Evolutionary conservation across 1,140 invertebrate species (phyloP).

Genomic region (Thereuonema tuberculata): DNA sequence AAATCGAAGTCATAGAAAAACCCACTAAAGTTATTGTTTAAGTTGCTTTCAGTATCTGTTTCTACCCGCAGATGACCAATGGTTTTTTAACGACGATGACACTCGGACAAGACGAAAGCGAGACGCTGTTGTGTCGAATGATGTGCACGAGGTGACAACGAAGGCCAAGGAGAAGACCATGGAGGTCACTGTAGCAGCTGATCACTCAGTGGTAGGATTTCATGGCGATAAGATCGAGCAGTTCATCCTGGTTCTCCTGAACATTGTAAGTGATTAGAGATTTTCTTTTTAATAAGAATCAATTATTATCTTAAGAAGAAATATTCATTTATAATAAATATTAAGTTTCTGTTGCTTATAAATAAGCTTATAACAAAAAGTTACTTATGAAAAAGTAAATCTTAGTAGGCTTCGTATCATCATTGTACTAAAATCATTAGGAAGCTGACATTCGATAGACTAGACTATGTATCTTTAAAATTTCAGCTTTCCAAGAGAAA

Average conservation of each 20-base stretch:
- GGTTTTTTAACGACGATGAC: background rate
- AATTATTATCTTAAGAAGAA: background rate
- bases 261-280: constrained; percentile 45
- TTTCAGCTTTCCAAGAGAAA: too few species aligned
- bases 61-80: background rate
- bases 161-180: constrained; percentile 27
- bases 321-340: background rate
- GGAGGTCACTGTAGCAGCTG: constrained; percentile 51
- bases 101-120: background rate
- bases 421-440: too few species aligned
- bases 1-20: too few species aligned
- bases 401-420: too few species aligned
- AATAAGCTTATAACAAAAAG: too few species aligned
- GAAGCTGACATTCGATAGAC: too few species aligned
- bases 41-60: too few species aligned
- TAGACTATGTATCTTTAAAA: too few species aligned
- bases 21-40: too few species aligned
- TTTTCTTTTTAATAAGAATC: background rate
- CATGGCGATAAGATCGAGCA: constrained; percentile 49
- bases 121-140: background rate
- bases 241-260: constrained; percentile 57
- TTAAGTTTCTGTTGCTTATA: too few species aligned
- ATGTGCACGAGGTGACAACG: background rate
- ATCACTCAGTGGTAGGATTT: constrained; percentile 51
- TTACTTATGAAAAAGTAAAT: too few species aligned